Percentiles rank a stretch among this genome's conserved stretches.
phyloP scores from a whole-genome alignment of 2,888 invertebrate species.

The Dasysyrphus tricinctus region DNA sequence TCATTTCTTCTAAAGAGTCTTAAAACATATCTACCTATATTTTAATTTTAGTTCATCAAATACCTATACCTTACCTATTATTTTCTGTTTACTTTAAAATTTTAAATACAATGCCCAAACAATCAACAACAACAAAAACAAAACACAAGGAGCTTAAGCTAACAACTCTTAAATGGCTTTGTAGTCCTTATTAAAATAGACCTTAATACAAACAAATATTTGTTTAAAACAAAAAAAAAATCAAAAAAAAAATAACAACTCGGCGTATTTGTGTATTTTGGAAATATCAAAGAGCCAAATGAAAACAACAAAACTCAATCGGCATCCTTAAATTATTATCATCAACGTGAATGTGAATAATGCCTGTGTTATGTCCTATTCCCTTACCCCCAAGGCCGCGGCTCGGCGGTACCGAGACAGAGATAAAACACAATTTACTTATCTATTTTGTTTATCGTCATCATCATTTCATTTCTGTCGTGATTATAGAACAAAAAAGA shows the following conservation, averaged over 20 bases:
- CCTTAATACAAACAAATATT: constrained; percentile 50
- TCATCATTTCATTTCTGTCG: constrained; percentile 49
- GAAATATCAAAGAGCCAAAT: constrained; percentile 48
- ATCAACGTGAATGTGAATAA: constrained; percentile 15
- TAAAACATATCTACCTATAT: too few relatives aligned
- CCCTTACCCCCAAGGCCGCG: background rate
- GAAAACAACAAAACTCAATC: constrained; percentile 49
- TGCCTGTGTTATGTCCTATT: background rate
- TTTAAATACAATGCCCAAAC: background rate
- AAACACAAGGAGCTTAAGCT: background rate
- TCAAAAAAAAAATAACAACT: constrained; percentile 17
- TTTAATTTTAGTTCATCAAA: too few relatives aligned
- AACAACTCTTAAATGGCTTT: constrained; percentile 25
- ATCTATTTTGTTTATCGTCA: constrained; percentile 64
- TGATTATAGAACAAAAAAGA: constrained; percentile 57
- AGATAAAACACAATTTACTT: constrained; percentile 47
- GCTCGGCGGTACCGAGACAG: background rate
- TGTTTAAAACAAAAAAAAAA: constrained; percentile 12
- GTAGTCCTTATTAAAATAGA: constrained; percentile 30
- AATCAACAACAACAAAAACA: constrained; percentile 10
- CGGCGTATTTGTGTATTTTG: constrained; percentile 24
- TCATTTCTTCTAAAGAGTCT: too few relatives aligned
- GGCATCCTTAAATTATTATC: constrained; percentile 25
- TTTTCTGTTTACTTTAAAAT: background rate
- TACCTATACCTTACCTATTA: background rate